Base-by-base conservation (phyloP, 2,888 invertebrate genomes). In the Brachyopa scutellaris region DNA sequence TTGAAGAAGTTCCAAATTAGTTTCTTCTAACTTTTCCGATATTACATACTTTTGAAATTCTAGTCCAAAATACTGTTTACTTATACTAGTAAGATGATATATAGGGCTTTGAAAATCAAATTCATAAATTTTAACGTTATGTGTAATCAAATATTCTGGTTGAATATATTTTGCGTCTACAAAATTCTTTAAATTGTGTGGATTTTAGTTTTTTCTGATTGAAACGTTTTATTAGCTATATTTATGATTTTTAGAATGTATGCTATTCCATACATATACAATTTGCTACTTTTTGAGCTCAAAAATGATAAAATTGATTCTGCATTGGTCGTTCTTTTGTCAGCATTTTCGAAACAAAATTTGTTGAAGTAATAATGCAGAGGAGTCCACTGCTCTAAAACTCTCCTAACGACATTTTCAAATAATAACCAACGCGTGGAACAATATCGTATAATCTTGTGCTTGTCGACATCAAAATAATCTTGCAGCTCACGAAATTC, bases 401-500 rank as follows among this genome's bases (percentile, higher is more conserved):
- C 9, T n/a, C 47, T 23, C 19, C 21, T 47, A 6, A 19, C 23
- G 9, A 23, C 9, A 23, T 19, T 23, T 23, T 47, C 47, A 23
- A 19, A 19, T 3, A n/a, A 38, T 15, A 15, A 13, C 15, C 38
- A 38, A 1, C 15, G 38, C 47, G 47, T 47, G 47, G 23, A 47
- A 2, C 21, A 47, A 47, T 47, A 47, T 4, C 47, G 47, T 21
- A 47, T 6, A 6, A 47, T 47, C 47, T 47, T 47, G 11, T 23
- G 47, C 23, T 9, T 47, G 9, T 19, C n/a, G 11, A 47, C 19
- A 21, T 47, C 47, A 21, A 47, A 47, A 47, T 23, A 47, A 19
- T 47, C 47, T 47, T 47, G 47, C 7, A 47, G 23, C 21, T 47
- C 47, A 21, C 47, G 47, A 47, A 47, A 21, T 21, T 47, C 23